Conservation (phyloP, 2,888 invertebrate species). For the Sarcophaga subvicina region DNA sequence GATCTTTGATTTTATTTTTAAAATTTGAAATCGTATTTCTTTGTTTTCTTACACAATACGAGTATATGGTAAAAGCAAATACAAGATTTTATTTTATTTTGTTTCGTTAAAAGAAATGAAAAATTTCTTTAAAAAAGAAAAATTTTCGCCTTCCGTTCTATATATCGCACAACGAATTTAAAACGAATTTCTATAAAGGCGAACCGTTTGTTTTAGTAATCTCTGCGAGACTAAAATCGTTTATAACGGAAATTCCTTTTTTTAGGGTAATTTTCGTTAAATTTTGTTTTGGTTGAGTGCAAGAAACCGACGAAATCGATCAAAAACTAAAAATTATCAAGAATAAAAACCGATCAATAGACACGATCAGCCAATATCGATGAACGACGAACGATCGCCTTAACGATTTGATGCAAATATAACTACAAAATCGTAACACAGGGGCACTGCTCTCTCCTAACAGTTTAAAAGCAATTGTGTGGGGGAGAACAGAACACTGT, state of each 20-base stretch:
- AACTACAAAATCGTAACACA: background rate
- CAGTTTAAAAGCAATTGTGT: conserved; percentile 45
- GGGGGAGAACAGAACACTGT: background rate
- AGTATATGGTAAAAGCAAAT: background rate
- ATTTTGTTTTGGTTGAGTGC: conserved; percentile 17
- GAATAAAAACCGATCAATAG: conserved; percentile 40
- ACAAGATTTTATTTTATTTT: background rate
- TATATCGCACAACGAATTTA: background rate
- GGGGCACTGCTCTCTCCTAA: background rate
- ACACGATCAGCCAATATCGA: conserved; percentile 38
- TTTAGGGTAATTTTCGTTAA: conserved; percentile 12
- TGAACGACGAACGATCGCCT: background rate
- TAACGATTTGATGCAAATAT: background rate
- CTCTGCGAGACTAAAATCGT: conserved; percentile 50
- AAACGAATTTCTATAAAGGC: background rate
- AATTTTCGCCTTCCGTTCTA: conserved; percentile 40
- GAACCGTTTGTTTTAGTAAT: conserved; percentile 57
- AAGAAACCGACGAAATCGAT: background rate
- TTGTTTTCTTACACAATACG: background rate
- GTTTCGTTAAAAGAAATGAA: background rate
- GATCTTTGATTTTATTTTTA: background rate
- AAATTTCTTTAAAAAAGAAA: background rate
- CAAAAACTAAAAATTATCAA: background rate
- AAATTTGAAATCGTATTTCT: background rate
- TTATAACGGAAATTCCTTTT: conserved; percentile 58